A percentile compares a stretch with the other conserved stretches of the same genome.
Evolutionary conservation across 2,888 invertebrate species (phyloP).

Genomic region (Glyphotaelius pellucidus): DNA sequence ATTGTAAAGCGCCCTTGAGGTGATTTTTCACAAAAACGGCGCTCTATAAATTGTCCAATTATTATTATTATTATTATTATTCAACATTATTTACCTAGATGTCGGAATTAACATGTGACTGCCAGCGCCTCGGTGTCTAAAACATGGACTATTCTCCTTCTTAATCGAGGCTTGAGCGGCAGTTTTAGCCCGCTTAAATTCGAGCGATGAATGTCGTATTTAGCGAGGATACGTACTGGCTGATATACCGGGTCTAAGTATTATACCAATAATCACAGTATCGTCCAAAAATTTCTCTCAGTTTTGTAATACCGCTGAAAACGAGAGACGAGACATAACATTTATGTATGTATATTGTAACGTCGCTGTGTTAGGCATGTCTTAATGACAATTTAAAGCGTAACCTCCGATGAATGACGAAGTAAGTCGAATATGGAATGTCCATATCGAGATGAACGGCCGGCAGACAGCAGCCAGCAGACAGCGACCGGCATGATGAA

Average conservation of each 20-base stretch:
- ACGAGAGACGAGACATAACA: neutral
- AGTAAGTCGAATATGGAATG: neutral
- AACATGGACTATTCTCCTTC: too few relatives aligned
- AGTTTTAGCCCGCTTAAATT: too few relatives aligned
- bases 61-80: too few relatives aligned
- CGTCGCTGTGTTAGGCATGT: neutral
- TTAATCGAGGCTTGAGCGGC: too few relatives aligned
- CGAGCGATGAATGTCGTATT: too few relatives aligned
- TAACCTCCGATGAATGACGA: neutral
- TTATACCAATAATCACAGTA: neutral
- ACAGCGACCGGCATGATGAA: neutral
- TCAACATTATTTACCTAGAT: too few relatives aligned
- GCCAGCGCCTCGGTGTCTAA: too few relatives aligned
- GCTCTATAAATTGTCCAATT: too few relatives aligned
- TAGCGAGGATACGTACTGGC: too few relatives aligned
- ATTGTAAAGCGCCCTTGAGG: too few relatives aligned
- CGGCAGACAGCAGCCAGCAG: neutral
- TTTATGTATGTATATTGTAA: neutral
- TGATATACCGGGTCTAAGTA: neutral
- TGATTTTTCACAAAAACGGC: too few relatives aligned
- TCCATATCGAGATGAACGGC: neutral
- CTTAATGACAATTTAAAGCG: neutral
- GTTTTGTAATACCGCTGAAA: neutral
- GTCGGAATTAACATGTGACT: too few relatives aligned
- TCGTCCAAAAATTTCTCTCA: neutral